These are phyloP conservation scores for Latrodectus elegans DNA, from an alignment of 2,888 invertebrate genomes.

Conservation along the genomic window DNA sequence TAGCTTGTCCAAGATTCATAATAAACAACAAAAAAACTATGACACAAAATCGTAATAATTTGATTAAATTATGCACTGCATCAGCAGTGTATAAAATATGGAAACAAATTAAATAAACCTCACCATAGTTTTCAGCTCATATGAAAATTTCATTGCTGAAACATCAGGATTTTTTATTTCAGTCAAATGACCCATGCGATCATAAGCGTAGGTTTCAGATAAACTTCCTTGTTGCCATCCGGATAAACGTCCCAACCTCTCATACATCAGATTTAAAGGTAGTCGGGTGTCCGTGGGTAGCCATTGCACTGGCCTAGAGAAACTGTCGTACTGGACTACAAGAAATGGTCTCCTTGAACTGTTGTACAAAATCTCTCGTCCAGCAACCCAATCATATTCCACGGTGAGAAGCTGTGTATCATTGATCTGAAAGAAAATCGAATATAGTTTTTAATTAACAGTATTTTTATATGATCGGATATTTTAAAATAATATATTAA, in stretches of 20 bases:
- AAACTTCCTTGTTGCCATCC: slow-evolving; percentile 95
- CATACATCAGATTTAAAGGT: slow-evolving; percentile 92
- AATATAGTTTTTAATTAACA: too few relatives aligned
- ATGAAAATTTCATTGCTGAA: slow-evolving; percentile 91
- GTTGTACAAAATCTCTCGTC: slow-evolving; percentile 74
- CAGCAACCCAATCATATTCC: slow-evolving; percentile 83
- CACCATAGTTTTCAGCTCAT: slow-evolving; percentile 81
- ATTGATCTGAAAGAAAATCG: slow-evolving; percentile 80
- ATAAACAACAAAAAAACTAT: too few relatives aligned
- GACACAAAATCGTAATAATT: too few relatives aligned
- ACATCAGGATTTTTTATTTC: slow-evolving; percentile 94
- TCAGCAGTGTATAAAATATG: not conserved
- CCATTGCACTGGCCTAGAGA: slow-evolving; percentile 74
- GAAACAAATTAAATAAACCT: slow-evolving; percentile 5
- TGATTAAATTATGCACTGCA: not conserved
- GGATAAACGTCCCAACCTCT: slow-evolving; percentile 89
- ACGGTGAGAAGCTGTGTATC: slow-evolving; percentile 92
- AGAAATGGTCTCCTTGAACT: slow-evolving; percentile 81
- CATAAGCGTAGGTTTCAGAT: slow-evolving; percentile 91
- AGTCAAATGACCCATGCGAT: slow-evolving; percentile 89
- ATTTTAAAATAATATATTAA: too few relatives aligned
- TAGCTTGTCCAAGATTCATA: too few relatives aligned
- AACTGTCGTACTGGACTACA: slow-evolving; percentile 75
- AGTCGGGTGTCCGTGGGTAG: slow-evolving; percentile 83
- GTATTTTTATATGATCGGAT: too few relatives aligned